Percentiles rank a stretch among this genome's conserved stretches.
These are phyloP conservation scores for Magallana gigas DNA, from an alignment of 1,140 invertebrate species.

Conservation along the genomic window DNA sequence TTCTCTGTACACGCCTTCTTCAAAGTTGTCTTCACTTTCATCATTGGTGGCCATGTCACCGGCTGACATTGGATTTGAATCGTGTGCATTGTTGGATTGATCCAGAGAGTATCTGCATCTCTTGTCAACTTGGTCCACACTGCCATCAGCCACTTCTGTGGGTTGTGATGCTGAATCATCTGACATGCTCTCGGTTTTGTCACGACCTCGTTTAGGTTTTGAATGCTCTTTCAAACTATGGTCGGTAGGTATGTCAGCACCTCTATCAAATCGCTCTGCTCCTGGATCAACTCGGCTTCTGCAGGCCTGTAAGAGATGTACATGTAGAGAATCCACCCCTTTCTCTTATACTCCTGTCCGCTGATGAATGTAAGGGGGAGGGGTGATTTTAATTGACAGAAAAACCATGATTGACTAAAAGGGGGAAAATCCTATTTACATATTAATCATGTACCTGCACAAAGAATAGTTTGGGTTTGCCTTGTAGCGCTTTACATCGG, in stretches of 20 bases:
- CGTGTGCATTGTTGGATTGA: too few relatives aligned
- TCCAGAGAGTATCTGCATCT: too few relatives aligned
- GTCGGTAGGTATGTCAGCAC: background rate
- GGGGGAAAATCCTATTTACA: too few relatives aligned
- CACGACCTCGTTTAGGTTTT: background rate
- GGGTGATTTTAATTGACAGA: too few relatives aligned
- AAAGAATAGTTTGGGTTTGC: conserved; percentile 17
- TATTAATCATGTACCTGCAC: background rate
- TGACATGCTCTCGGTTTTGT: background rate
- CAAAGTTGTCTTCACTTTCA: too few relatives aligned
- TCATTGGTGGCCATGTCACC: background rate
- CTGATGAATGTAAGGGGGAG: too few relatives aligned
- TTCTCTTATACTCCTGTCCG: too few relatives aligned
- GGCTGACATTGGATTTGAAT: background rate
- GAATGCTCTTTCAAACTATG: background rate
- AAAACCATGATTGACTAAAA: too few relatives aligned
- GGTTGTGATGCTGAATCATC: background rate
- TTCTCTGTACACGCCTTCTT: too few relatives aligned
- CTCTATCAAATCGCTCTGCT: background rate
- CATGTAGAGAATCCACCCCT: too few relatives aligned
- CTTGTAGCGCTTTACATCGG: background rate
- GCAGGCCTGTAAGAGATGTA: background rate
- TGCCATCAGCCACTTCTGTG: background rate
- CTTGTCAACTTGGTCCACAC: background rate
- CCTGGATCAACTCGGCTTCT: background rate